phyloP scores from a whole-genome alignment of 2,888 invertebrate species.

The Prosopocoilus inquinatus region DNA sequence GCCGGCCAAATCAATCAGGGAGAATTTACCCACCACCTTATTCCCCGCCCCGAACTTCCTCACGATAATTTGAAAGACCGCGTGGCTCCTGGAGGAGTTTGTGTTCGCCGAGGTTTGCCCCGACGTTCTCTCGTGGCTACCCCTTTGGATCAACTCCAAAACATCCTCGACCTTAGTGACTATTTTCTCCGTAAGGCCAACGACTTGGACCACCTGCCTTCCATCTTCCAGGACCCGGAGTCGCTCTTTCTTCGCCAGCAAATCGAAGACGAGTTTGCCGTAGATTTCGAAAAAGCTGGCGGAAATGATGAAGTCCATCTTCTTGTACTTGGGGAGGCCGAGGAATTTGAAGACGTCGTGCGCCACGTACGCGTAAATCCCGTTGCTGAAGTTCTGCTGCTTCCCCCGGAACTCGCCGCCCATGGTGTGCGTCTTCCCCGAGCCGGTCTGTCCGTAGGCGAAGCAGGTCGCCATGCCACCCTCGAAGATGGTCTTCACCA shows the following conservation, averaged over 20 bases:
- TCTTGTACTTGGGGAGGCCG: slow-evolving; percentile 69
- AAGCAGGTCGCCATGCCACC: slow-evolving; percentile 99
- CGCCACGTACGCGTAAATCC: slow-evolving; percentile 97
- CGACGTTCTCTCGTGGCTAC: slow-evolving; percentile 87
- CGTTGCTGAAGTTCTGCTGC: slow-evolving; percentile 96
- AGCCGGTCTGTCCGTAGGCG: slow-evolving; percentile 99
- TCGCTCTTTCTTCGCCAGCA: slow-evolving; percentile 88
- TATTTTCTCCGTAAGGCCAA: slow-evolving; percentile 89
- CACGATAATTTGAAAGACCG: slow-evolving; percentile 96
- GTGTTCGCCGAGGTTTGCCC: slow-evolving; percentile 97
- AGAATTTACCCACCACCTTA: slow-evolving; percentile 94
- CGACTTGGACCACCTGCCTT: slow-evolving; percentile 95
- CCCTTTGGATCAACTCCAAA: slow-evolving; percentile 85
- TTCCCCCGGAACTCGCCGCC: slow-evolving; percentile 91
- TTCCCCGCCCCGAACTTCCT: slow-evolving; percentile 67
- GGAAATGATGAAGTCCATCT: slow-evolving; percentile 82
- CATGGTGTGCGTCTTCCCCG: slow-evolving; percentile 98
- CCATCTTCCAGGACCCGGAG: slow-evolving; percentile 95
- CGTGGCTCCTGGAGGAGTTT: slow-evolving; percentile 97
- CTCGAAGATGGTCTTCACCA: slow-evolving; percentile 97
- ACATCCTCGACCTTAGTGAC: slow-evolving; percentile 92
- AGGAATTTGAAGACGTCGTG: slow-evolving; percentile 79
- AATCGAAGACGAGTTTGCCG: slow-evolving; percentile 90
- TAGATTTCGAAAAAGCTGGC: slow-evolving; percentile 99
- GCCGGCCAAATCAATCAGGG: slow-evolving; percentile 94